These are phyloP conservation scores for Nixonia krombeini DNA, from an alignment of 1,140 invertebrate genomes.

Conservation along the genomic window DNA sequence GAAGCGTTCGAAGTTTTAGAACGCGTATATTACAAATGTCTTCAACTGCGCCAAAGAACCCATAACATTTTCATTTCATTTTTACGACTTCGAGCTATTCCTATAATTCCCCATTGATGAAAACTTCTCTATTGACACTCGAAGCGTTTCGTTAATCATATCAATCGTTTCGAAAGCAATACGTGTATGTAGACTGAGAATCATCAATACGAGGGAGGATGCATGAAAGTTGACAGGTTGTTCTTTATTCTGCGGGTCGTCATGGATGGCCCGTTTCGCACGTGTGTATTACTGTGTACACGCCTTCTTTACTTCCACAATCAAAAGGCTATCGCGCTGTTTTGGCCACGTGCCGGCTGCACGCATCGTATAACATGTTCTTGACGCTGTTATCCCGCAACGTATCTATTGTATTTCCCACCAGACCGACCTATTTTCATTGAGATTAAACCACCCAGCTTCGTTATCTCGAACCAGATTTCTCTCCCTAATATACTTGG, in stretches of 20 bases:
- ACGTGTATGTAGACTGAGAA: too few relatives aligned
- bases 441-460: constrained; percentile 41
- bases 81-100: too few relatives aligned
- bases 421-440: constrained; percentile 44
- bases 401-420: constrained; percentile 39
- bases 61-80: too few relatives aligned
- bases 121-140: too few relatives aligned
- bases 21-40: too few relatives aligned
- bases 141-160: too few relatives aligned
- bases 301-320: constrained; percentile 31
- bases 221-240: constrained; percentile 16
- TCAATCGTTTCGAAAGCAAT: too few relatives aligned
- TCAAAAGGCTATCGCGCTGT: constrained; percentile 29
- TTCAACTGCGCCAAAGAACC: too few relatives aligned
- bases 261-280: not conserved
- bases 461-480: constrained; percentile 30
- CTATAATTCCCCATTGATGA: too few relatives aligned
- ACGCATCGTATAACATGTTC: constrained; percentile 36
- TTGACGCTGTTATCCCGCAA: constrained; percentile 43
- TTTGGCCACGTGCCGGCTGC: constrained; percentile 45
- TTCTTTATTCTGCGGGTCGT: not conserved
- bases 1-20: too few relatives aligned
- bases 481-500: constrained; percentile 7
- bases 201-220: constrained; percentile 6
- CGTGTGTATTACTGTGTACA: too few relatives aligned